These are phyloP conservation scores for Arctia plantaginis DNA, from an alignment of 2,888 invertebrate species.

Conservation along the genomic window DNA sequence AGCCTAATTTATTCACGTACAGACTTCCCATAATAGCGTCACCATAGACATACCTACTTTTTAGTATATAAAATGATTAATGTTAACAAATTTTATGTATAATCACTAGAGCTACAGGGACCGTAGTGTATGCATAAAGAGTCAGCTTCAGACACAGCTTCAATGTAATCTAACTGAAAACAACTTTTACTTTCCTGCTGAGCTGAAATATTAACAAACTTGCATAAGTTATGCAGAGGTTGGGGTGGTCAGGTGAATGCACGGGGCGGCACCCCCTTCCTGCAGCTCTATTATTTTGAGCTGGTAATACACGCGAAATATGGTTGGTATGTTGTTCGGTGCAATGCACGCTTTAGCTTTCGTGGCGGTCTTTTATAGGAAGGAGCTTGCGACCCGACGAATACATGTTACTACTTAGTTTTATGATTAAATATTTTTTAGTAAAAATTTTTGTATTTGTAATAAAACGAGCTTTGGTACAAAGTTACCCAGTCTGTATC, in stretches of 20 bases:
- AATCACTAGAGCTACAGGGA: slow-evolving; percentile 41
- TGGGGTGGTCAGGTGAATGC: slow-evolving; percentile 68
- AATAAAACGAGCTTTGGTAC: neutral
- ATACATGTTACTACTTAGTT: slow-evolving; percentile 44
- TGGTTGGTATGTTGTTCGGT: slow-evolving; percentile 55
- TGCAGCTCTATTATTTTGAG: slow-evolving; percentile 58
- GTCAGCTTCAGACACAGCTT: slow-evolving; percentile 36
- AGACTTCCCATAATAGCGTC: neutral
- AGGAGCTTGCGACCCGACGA: slow-evolving; percentile 52
- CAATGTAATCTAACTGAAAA: slow-evolving; percentile 52
- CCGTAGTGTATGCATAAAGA: slow-evolving; percentile 47
- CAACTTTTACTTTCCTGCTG: slow-evolving; percentile 79
- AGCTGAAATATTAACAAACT: slow-evolving; percentile 82
- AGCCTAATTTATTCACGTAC: slow-evolving; percentile 10
- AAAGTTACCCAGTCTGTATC: neutral
- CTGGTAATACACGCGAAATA: slow-evolving; percentile 53
- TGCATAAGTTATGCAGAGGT: slow-evolving; percentile 76
- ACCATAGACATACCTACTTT: slow-evolving; percentile 23
- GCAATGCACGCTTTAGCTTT: slow-evolving; percentile 60
- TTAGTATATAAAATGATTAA: slow-evolving; percentile 39
- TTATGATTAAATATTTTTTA: slow-evolving; percentile 49
- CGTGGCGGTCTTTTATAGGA: slow-evolving; percentile 55
- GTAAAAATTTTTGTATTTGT: slow-evolving; percentile 18
- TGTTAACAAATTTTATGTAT: slow-evolving; percentile 44
- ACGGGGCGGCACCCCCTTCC: slow-evolving; percentile 53